These are phyloP conservation scores for Monopis laevigella DNA, from an alignment of 2,888 invertebrate species.

Conservation along the genomic window DNA sequence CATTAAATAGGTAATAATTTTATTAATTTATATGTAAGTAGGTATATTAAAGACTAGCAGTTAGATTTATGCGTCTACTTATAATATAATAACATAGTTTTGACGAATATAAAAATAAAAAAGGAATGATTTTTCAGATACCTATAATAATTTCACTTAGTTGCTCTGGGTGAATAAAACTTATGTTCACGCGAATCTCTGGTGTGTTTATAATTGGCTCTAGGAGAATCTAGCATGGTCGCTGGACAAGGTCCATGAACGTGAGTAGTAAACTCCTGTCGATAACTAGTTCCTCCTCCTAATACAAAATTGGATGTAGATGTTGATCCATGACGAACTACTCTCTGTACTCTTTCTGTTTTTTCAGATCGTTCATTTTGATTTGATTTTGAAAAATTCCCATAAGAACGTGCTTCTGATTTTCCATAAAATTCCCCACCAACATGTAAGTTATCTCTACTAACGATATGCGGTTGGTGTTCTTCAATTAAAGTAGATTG, in stretches of 20 bases:
- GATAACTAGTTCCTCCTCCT: conserved; percentile 75
- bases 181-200: conserved; percentile 86
- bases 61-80: too few species aligned
- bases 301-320: conserved; percentile 78
- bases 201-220: conserved; percentile 84
- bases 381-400: conserved; percentile 68
- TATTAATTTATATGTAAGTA: too few species aligned
- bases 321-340: conserved; percentile 72
- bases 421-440: conserved; percentile 80
- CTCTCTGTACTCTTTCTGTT: conserved; percentile 60
- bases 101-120: background rate
- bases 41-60: too few species aligned
- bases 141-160: conserved; percentile 40
- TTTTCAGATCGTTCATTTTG: conserved; percentile 61
- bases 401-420: conserved; percentile 76
- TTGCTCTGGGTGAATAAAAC: conserved; percentile 78
- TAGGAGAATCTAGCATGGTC: conserved; percentile 76
- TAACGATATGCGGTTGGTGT: conserved; percentile 69
- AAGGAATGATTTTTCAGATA: conserved; percentile 3
- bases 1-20: too few species aligned
- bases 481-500: conserved; percentile 61
- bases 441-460: conserved; percentile 74
- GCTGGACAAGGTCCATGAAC: conserved; percentile 84
- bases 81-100: too few species aligned
- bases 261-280: conserved; percentile 78